phyloP scores from a whole-genome alignment of 2,888 invertebrate genomes.

The Pammene aurita region DNA sequence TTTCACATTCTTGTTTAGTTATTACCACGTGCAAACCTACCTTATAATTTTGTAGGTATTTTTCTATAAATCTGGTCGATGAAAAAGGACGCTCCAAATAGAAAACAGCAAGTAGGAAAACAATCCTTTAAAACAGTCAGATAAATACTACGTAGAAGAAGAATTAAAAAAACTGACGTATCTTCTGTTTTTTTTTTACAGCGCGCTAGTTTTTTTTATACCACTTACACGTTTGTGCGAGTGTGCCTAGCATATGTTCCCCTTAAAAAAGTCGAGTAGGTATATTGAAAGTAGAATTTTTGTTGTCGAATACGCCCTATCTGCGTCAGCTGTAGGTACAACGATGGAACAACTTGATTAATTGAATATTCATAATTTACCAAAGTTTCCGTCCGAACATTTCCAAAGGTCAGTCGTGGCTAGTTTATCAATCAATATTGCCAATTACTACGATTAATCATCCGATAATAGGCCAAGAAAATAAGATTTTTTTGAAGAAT shows the following conservation, averaged over 20 bases:
- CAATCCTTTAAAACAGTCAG: background rate
- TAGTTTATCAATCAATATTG: conserved; percentile 24
- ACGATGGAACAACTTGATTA: conserved; percentile 12
- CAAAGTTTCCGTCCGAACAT: conserved; percentile 6
- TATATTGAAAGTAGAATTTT: background rate
- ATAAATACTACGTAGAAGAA: background rate
- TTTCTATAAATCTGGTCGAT: too few relatives aligned
- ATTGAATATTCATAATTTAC: conserved; percentile 27
- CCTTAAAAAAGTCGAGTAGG: too few relatives aligned
- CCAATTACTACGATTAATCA: conserved; percentile 30
- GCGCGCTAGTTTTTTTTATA: too few relatives aligned
- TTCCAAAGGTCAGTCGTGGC: conserved; percentile 28
- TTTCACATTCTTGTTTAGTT: background rate
- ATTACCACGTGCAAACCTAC: conserved; percentile 13
- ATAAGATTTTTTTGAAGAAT: too few relatives aligned
- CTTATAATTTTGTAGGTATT: background rate
- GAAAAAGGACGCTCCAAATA: background rate
- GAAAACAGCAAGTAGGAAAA: background rate
- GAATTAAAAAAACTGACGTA: background rate
- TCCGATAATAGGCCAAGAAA: too few relatives aligned
- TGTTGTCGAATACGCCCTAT: background rate
- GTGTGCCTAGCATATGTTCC: too few relatives aligned
- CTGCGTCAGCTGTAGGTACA: conserved; percentile 8
- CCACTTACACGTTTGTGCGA: too few relatives aligned
- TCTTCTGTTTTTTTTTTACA: background rate